A percentile compares a stretch with the other conserved stretches of the same genome.
These are phyloP conservation scores for Thysanoteuthis rhombus DNA, from an alignment of 2,888 invertebrate genomes.

Conservation along the genomic window DNA sequence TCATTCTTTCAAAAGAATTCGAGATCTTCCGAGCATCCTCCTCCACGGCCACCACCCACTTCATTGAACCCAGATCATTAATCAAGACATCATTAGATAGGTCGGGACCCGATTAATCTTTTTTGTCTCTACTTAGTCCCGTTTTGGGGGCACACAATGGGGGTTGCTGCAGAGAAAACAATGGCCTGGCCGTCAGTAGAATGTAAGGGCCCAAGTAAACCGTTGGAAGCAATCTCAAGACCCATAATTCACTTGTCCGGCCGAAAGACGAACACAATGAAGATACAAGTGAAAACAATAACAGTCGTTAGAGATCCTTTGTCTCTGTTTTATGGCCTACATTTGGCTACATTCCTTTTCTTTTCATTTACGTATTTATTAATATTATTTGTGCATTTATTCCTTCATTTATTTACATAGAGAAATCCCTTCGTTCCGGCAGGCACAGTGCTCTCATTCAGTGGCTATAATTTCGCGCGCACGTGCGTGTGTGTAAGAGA, in stretches of 20 bases:
- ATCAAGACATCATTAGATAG: constrained; percentile 12
- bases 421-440: too few species aligned
- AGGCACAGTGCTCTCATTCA: too few species aligned
- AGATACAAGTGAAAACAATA: neutral
- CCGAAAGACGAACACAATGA: neutral
- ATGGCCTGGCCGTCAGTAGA: neutral
- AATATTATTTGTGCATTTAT: neutral
- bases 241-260: constrained; percentile 12
- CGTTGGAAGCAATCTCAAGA: neutral
- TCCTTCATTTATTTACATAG: too few species aligned
- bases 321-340: neutral
- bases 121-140: neutral
- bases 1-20: constrained; percentile 12
- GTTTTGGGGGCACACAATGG: neutral
- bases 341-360: neutral
- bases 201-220: neutral
- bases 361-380: neutral
- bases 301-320: neutral
- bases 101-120: neutral
- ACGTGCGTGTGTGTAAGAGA: too few species aligned
- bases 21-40: neutral
- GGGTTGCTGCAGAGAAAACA: neutral
- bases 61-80: neutral
- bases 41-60: neutral
- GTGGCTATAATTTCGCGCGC: too few species aligned